These are phyloP conservation scores for Hoplostethus mediterraneus DNA, from an alignment of 2,797 vertebrate genomes.

Conservation along the genomic window DNA sequence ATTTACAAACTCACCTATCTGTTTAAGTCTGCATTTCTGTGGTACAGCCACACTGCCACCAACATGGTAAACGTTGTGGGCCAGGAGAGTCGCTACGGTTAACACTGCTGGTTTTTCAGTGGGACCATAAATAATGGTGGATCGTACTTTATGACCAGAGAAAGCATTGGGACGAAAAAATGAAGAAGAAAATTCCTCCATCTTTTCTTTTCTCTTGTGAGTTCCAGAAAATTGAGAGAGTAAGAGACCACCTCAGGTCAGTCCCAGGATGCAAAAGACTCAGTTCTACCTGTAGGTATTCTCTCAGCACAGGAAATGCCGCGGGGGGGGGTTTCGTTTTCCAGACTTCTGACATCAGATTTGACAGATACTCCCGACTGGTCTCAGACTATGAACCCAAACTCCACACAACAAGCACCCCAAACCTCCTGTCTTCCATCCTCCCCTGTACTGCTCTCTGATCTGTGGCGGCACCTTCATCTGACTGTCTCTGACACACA, in stretches of 20 bases:
- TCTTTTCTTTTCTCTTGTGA: conserved; percentile 31
- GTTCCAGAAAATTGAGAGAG: conserved; percentile 12
- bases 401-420: conserved; percentile 28
- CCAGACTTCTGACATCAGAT: conserved; percentile 21
- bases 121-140: conserved; percentile 45
- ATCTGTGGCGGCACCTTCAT: conserved; percentile 59
- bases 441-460: conserved; percentile 46
- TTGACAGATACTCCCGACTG: conserved; percentile 10
- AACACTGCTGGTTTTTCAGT: conserved; percentile 57
- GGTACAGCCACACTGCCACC: conserved; percentile 85
- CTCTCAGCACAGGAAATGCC: conserved; percentile 5
- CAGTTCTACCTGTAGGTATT: conserved; percentile 50
- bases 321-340: not conserved
- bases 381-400: conserved; percentile 22
- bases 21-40: conserved; percentile 80
- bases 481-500: conserved; percentile 41
- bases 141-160: conserved; percentile 50
- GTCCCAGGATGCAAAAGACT: conserved; percentile 10
- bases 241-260: conserved; percentile 26
- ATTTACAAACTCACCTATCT: conserved; percentile 81
- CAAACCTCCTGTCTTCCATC: conserved; percentile 52
- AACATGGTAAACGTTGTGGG: conserved; percentile 81
- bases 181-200: conserved; percentile 69
- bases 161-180: conserved; percentile 50
- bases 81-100: conserved; percentile 79